Evolutionary conservation across 2,888 invertebrate species (phyloP).

Genomic region (Cantharis rustica): DNA sequence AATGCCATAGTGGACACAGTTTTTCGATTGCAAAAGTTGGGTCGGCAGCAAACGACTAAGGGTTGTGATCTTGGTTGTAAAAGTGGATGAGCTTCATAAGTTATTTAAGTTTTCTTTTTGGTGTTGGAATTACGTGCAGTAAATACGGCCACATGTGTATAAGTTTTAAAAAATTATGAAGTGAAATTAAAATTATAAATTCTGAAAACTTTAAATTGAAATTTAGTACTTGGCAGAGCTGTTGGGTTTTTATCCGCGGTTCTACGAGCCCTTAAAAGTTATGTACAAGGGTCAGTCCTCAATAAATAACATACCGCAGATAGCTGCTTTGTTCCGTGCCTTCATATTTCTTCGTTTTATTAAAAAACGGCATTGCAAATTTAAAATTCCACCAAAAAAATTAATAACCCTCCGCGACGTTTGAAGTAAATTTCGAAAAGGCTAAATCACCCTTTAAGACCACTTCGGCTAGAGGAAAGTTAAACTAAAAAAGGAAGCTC

Average conservation of each 20-base stretch:
- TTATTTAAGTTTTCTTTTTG: neutral
- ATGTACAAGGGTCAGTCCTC: neutral
- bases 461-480: neutral
- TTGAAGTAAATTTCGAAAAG: neutral
- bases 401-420: neutral
- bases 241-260: neutral
- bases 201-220: neutral
- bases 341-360: neutral
- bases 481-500: neutral
- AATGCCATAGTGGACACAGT: neutral
- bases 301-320: neutral
- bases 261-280: neutral
- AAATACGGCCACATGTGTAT: neutral
- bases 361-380: neutral
- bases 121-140: neutral
- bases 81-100: neutral
- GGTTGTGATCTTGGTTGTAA: neutral
- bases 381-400: neutral
- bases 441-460: neutral
- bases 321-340: neutral
- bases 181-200: neutral
- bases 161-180: neutral
- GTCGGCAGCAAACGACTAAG: neutral
- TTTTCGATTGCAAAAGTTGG: neutral
- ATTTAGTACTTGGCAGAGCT: neutral